A percentile compares a stretch with the other conserved stretches of the same genome.
phyloP scores from a whole-genome alignment of 2,113 vertebrate genomes.

The Anhinga rufa region DNA sequence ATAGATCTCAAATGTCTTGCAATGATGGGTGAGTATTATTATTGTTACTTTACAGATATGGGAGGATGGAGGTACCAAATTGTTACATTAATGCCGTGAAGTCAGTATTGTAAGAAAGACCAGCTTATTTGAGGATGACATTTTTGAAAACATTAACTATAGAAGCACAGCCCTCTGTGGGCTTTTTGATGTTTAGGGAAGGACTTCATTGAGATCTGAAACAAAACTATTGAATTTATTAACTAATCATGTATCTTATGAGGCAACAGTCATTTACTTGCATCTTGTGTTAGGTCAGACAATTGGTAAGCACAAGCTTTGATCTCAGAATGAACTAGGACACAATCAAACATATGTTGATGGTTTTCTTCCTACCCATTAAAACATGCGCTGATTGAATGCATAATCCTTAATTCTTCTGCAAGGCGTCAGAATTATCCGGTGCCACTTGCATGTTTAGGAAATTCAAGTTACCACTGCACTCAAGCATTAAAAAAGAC shows the following conservation, averaged over 20 bases:
- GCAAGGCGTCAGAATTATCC: constrained; percentile 32
- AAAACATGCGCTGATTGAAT: constrained; percentile 55
- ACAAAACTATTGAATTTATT: background rate
- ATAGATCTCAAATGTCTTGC: background rate
- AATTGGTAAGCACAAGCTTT: background rate
- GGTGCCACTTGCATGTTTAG: constrained; percentile 36
- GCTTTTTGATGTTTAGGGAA: background rate
- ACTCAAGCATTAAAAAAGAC: constrained; percentile 66
- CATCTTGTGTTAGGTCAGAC: background rate
- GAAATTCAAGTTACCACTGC: constrained; percentile 46
- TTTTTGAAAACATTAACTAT: background rate
- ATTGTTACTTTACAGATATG: background rate
- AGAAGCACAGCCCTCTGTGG: background rate
- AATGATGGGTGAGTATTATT: background rate
- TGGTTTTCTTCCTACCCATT: constrained; percentile 37
- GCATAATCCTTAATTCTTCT: constrained; percentile 56
- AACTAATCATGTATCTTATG: background rate
- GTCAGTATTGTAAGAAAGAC: background rate
- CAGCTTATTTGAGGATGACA: background rate
- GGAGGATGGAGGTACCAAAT: background rate
- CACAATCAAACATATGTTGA: constrained; percentile 24
- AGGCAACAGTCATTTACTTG: background rate
- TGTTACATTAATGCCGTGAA: background rate
- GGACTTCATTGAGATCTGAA: background rate
- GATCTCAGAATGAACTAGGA: constrained; percentile 72